phyloP scores from a whole-genome alignment of 23 tunicate species.

The Ciona savignyi region DNA sequence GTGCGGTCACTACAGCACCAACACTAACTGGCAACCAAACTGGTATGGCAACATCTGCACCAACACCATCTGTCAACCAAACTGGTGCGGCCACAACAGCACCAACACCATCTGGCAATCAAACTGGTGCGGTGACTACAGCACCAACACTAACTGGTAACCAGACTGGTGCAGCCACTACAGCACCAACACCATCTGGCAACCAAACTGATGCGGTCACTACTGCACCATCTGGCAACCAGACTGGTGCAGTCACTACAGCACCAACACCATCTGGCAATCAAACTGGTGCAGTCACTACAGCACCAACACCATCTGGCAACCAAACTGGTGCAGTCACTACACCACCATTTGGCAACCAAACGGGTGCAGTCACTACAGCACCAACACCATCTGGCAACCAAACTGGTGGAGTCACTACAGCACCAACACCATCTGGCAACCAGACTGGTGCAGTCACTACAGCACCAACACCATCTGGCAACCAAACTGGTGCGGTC shows the following conservation, averaged over 20 bases:
- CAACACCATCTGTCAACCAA: neutral
- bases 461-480: neutral
- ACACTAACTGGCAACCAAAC: neutral
- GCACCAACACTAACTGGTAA: too few relatives aligned
- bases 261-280: too few relatives aligned
- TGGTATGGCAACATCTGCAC: neutral
- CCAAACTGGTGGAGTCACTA: neutral
- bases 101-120: neutral
- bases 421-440: neutral
- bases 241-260: too few relatives aligned
- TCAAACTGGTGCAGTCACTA: too few relatives aligned
- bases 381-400: neutral
- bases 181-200: too few relatives aligned
- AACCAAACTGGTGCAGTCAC: too few relatives aligned
- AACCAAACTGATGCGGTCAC: too few relatives aligned
- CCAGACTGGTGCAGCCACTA: too few relatives aligned
- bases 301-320: too few relatives aligned
- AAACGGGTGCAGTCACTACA: neutral
- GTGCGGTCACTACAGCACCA: neutral
- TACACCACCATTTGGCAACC: neutral
- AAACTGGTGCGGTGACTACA: too few relatives aligned
- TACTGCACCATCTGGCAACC: too few relatives aligned
- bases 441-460: neutral
- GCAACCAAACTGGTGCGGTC: neutral
- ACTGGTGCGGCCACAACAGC: neutral